Evolutionary conservation across 2,888 invertebrate genomes (phyloP).

Genomic region (Andricus quercusramuli): DNA sequence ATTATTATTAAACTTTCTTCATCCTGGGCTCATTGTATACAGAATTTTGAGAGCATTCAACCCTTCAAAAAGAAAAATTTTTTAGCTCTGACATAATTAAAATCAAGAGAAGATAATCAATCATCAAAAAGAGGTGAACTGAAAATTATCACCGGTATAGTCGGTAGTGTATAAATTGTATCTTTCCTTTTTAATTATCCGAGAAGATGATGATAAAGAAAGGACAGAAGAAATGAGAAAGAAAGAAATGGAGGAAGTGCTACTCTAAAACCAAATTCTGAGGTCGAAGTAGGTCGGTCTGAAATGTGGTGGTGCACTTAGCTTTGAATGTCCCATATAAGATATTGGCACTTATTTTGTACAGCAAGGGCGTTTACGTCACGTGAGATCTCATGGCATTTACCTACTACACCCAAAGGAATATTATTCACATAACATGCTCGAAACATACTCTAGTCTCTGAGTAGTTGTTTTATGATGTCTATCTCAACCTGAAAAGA

Average conservation of each 20-base stretch:
- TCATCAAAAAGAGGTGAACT: too few relatives aligned
- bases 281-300: background rate
- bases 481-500: background rate
- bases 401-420: background rate
- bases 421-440: constrained; percentile 1
- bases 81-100: too few relatives aligned
- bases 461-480: background rate
- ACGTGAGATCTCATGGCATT: background rate
- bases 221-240: too few relatives aligned
- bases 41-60: too few relatives aligned
- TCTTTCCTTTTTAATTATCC: too few relatives aligned
- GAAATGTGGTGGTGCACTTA: background rate
- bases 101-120: too few relatives aligned
- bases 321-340: background rate
- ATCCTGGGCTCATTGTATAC: too few relatives aligned
- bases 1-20: too few relatives aligned
- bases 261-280: background rate
- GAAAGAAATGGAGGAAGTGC: background rate
- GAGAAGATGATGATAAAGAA: too few relatives aligned
- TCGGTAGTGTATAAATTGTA: too few relatives aligned
- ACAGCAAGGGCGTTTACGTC: background rate
- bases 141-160: too few relatives aligned
- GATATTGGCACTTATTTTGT: background rate
- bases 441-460: background rate
- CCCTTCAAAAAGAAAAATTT: too few relatives aligned